A percentile compares a stretch with the other conserved stretches of the same genome.
These are phyloP conservation scores for Microtus montanus DNA, from an alignment of 2,113 vertebrate genomes.

Conservation along the genomic window DNA sequence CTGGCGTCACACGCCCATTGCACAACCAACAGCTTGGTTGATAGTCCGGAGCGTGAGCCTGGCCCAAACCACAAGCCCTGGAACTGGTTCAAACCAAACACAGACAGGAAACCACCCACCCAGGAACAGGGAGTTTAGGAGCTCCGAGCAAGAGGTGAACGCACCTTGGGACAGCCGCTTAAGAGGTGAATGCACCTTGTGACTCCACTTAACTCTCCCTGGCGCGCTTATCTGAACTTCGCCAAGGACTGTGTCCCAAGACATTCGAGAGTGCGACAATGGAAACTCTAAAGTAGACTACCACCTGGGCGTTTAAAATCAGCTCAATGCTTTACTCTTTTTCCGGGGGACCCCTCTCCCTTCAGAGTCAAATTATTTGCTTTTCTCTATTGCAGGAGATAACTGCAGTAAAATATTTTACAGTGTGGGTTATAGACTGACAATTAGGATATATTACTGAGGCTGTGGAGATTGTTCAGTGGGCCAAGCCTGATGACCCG, in stretches of 20 bases:
- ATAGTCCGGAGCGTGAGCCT: constrained; percentile 60
- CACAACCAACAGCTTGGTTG: constrained; percentile 74
- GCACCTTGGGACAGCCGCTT: neutral
- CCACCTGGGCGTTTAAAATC: neutral
- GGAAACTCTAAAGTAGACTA: neutral
- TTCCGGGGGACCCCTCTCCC: neutral
- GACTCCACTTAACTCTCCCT: neutral
- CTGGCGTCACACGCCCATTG: constrained; percentile 55
- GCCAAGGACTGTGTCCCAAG: neutral
- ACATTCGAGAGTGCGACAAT: neutral
- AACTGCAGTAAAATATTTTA: constrained; percentile 13
- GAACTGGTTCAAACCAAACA: constrained; percentile 80
- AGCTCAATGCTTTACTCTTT: constrained; percentile 8
- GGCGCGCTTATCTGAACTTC: neutral
- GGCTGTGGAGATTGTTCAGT: neutral
- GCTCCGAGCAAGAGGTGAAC: neutral
- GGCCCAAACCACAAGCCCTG: constrained; percentile 78
- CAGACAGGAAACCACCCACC: constrained; percentile 83
- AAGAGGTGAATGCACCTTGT: neutral
- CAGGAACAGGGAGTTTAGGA: neutral
- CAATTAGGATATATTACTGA: neutral
- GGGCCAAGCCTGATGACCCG: neutral
- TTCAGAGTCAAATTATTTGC: neutral
- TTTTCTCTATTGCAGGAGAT: neutral
- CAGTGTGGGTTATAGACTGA: neutral